Base-by-base conservation (phyloP, 1,140 invertebrate species). In the Micrasema longulum region DNA sequence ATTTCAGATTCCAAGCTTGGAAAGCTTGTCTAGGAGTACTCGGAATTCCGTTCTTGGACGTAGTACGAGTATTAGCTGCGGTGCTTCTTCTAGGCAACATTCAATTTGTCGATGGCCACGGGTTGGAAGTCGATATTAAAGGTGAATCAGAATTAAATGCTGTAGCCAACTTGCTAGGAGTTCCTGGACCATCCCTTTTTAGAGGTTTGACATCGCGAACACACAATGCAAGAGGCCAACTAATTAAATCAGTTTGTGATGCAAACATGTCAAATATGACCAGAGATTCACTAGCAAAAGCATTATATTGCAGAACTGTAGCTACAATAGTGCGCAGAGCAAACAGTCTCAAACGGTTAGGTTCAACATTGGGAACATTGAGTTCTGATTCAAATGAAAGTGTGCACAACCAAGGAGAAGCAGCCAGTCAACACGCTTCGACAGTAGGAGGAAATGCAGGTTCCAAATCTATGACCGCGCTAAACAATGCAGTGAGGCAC, bases 21-120 rank as follows among this genome's bases (percentile, higher is more conserved):
- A 96, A 96, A 83, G 90, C 93, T 16, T 95, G 93, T 78, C 86
- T 96, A 48, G 93, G 93, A 82, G 90, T 97, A 10, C 86, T 97
- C 14, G 96, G 96, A 11, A 97, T 98, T 74, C 95, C 95, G 3
- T 97, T 97, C 79, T 82, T 96, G 80, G 96, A 98, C 82, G 96
- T 98, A 6, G 92, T 97, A 11, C 86, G 96, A 73, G 95, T 97
- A 0, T 81, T 98, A 67, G 93, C 95, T 20, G 95, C 95, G 0
- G 94, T 97, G 22, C 83, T 98, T 68, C 88, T 97, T 48, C 86
- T 98, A 23, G 96, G 96, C 38, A 98, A 97, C 82, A 91, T 97
- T 41, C 91, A 93, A 76, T 97, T 97, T 82, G 88, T 91, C 2
- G 95, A 97, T 78, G 89, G 90, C 3, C 55, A 77, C 76, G 22